These are phyloP conservation scores for Pararge aegeria DNA, from an alignment of 1,140 invertebrate genomes.

Conservation along the genomic window DNA sequence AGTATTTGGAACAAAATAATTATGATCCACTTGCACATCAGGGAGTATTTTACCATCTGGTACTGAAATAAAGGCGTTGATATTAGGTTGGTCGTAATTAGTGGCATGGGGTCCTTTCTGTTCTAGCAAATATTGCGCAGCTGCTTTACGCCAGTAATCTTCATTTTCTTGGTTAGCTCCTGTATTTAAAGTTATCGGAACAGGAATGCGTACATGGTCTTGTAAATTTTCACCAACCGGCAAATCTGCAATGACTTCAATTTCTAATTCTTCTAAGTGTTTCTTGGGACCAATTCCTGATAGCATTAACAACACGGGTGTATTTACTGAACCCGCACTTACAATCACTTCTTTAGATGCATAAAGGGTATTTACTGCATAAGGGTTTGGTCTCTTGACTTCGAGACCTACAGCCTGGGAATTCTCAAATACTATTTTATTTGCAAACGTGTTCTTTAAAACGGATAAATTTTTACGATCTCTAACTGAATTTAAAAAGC, in stretches of 20 bases:
- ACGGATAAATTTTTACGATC: slow-evolving; percentile 85
- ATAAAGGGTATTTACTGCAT: slow-evolving; percentile 70
- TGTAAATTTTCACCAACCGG: slow-evolving; percentile 87
- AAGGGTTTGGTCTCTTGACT: slow-evolving; percentile 57
- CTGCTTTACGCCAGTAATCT: slow-evolving; percentile 56
- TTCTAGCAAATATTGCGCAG: slow-evolving; percentile 50
- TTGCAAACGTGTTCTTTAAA: slow-evolving; percentile 68
- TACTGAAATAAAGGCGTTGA: slow-evolving; percentile 81
- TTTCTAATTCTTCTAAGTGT: slow-evolving; percentile 81
- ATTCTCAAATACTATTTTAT: slow-evolving; percentile 46
- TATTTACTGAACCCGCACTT: slow-evolving; percentile 86
- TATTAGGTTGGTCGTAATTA: slow-evolving; percentile 71
- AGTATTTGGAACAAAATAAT: slow-evolving; percentile 81
- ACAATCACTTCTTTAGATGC: slow-evolving; percentile 86
- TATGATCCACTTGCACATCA: slow-evolving; percentile 82
- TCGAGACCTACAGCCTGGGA: slow-evolving; percentile 42
- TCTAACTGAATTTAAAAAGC: slow-evolving; percentile 81
- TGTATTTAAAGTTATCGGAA: slow-evolving; percentile 81
- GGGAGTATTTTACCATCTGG: slow-evolving; percentile 78
- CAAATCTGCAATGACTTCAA: slow-evolving; percentile 83
- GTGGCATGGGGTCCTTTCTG: slow-evolving; percentile 59
- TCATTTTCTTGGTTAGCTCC: slow-evolving; percentile 59
- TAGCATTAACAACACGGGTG: slow-evolving; percentile 80
- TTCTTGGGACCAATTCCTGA: slow-evolving; percentile 63
- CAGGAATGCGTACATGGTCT: slow-evolving; percentile 87